These are phyloP conservation scores for Macheiramphus alcinus DNA, from an alignment of 2,113 vertebrate species.

Conservation along the genomic window DNA sequence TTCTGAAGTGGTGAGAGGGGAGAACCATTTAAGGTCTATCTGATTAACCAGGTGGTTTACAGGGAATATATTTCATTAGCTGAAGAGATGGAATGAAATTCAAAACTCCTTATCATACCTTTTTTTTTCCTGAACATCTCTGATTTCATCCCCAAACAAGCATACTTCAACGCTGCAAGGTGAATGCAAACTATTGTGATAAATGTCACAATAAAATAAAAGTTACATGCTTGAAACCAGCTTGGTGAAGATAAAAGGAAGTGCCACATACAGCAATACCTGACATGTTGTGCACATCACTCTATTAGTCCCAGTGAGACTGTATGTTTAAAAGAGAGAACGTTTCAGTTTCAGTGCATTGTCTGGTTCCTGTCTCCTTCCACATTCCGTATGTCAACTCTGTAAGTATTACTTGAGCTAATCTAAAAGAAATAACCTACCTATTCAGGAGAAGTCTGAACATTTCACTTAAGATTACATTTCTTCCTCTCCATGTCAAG, in stretches of 20 bases:
- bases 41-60: background rate
- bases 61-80: background rate
- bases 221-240: background rate
- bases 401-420: constrained; percentile 36
- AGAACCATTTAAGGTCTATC: background rate
- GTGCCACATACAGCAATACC: background rate
- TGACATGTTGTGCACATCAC: background rate
- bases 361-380: constrained; percentile 30
- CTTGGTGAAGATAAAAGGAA: constrained; percentile 8
- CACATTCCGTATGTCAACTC: constrained; percentile 1
- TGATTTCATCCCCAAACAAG: background rate
- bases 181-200: background rate
- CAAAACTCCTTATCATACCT: accelerated
- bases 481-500: constrained; percentile 57
- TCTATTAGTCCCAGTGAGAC: background rate
- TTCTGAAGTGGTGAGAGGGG: background rate
- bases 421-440: constrained; percentile 53
- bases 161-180: background rate
- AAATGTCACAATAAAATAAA: background rate
- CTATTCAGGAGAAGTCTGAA: constrained; percentile 45
- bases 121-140: background rate
- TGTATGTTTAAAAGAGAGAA: background rate
- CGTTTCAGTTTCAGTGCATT: background rate
- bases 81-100: background rate
- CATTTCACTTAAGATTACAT: constrained; percentile 61